Conservation (phyloP, 2,888 invertebrate species). For the Corbicula japonica region DNA sequence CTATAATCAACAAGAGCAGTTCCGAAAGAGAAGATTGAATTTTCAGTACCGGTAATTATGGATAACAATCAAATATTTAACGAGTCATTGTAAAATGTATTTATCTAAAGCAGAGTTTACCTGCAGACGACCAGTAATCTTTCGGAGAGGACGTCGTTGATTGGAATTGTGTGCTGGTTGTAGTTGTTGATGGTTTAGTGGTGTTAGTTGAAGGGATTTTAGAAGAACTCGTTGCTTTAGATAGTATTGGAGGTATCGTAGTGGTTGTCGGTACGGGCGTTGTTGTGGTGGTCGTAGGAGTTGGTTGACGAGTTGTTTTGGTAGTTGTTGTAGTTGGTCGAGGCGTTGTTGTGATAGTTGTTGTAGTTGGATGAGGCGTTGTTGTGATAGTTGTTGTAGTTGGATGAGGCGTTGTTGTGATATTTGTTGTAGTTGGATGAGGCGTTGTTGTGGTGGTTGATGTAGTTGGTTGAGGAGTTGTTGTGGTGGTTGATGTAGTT, state of each 20-base stretch:
- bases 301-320: neutral
- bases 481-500: neutral
- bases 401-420: neutral
- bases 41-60: no score
- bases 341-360: neutral
- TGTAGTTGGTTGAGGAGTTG: neutral
- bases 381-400: neutral
- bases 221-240: neutral
- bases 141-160: neutral
- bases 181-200: neutral
- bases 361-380: neutral
- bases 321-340: neutral
- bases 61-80: no score
- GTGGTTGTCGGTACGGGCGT: neutral
- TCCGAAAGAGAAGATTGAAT: no score
- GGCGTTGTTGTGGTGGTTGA: no score
- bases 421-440: neutral
- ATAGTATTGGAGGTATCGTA: neutral
- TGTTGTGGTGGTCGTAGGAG: neutral
- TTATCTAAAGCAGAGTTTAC: neutral
- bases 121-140: conserved; percentile 8
- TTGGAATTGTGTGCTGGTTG: no score
- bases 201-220: neutral
- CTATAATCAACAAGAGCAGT: no score
- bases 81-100: no score